Base-by-base conservation (phyloP, 2,888 invertebrate species). In the Steinernema hermaphroditum region DNA sequence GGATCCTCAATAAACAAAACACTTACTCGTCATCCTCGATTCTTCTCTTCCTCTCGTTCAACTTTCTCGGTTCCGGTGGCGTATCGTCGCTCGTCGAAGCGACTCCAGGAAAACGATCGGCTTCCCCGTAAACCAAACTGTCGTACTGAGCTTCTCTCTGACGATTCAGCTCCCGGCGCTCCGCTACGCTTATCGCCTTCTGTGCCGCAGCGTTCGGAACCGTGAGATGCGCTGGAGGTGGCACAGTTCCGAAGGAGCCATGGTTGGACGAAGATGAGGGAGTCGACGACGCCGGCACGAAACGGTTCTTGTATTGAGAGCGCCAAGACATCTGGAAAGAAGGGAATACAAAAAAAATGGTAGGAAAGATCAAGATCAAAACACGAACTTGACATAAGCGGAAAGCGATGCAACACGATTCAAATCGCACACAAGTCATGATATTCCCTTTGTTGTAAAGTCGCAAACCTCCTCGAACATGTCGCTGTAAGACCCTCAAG, bases 1-100 rank as follows among this genome's bases (percentile, higher is more conserved):
- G n/a, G n/a, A n/a, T n/a, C n/a, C n/a, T n/a, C n/a, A n/a, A n/a
- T n/a, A n/a, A n/a, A 37, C 12, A 12, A 37, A 37, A 46, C 2
- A 4, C 50, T 50, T 50, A 50, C 50, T 62, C 62, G 32, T 62
- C 62, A 16, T 62, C 62, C 19, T 62, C 62, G 2, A 62, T 62
- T 2, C 62, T 9, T 19, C 62, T 29, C 16, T 62, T 62, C 29
- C 62, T 62, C 62, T 62, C 62, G 32, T 62, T 62, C 32, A 62
- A 32, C 29, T 32, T 62, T n/a, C n/a, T 27, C 32, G 22, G 22
- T 16, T 62, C 62, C n/a, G 27, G 2, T 2, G 62, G 32, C 1
- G 32, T 19, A 14, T 27, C 62, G 34, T 29, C 29, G 62, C 62
- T 32, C 12, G 32, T 32, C 4, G 62, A 32, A 1, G 32, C 29